phyloP scores from a whole-genome alignment of 2,113 vertebrate species.

The Cisticola juncidis region DNA sequence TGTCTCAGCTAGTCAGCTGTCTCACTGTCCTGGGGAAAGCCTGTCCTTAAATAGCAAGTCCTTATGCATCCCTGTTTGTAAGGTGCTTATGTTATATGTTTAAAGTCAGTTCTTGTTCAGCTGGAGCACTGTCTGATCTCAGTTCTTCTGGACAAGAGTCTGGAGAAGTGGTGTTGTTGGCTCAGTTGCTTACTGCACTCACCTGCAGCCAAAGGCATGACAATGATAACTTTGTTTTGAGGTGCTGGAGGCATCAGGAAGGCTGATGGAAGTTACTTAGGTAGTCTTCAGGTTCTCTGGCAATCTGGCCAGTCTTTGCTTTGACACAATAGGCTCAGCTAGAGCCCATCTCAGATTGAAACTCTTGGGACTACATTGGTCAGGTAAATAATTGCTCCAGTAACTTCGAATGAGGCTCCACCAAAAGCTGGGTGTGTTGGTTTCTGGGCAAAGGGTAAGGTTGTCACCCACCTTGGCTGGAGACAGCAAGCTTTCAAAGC shows the following conservation, averaged over 20 bases:
- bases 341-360: not conserved
- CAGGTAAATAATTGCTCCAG: not conserved
- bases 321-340: not conserved
- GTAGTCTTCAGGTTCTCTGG: not conserved
- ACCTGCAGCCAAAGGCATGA: not conserved
- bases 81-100: not conserved
- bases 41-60: not conserved
- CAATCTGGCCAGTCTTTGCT: not conserved
- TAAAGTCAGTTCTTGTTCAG: not conserved
- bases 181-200: not conserved
- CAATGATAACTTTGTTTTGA: not conserved
- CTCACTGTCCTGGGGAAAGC: not conserved
- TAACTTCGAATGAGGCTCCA: not conserved
- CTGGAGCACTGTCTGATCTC: not conserved
- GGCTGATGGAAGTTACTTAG: not conserved
- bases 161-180: not conserved
- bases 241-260: not conserved
- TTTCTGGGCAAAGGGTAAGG: not conserved
- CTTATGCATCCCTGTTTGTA: not conserved
- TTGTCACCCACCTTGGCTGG: not conserved
- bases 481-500: not conserved
- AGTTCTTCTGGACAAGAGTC: not conserved
- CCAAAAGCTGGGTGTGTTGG: not conserved
- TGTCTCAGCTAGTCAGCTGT: not conserved
- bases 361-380: not conserved